Evolutionary conservation across 1,140 invertebrate species (phyloP).

Genomic region (Drosophila nasuta): DNA sequence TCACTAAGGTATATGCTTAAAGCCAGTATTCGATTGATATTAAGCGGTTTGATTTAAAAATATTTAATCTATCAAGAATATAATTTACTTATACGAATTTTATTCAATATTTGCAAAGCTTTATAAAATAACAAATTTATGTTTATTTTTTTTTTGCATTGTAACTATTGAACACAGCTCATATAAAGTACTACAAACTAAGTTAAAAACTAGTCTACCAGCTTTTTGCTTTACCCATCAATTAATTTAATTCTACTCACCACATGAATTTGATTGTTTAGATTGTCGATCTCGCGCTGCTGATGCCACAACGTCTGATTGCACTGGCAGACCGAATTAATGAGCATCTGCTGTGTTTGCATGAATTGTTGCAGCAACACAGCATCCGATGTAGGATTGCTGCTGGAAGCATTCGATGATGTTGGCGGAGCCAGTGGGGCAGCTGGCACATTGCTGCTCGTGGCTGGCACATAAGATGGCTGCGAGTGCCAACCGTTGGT

Average conservation of each 20-base stretch:
- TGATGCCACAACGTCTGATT: slow-evolving; percentile 88
- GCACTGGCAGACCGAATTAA: slow-evolving; percentile 87
- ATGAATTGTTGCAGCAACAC: slow-evolving; percentile 86
- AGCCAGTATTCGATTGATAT: too few relatives aligned
- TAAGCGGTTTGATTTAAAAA: too few relatives aligned
- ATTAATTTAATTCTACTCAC: slow-evolving; percentile 40
- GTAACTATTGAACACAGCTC: too few relatives aligned
- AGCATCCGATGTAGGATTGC: slow-evolving; percentile 54
- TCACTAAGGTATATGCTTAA: too few relatives aligned
- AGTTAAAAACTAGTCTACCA: too few relatives aligned
- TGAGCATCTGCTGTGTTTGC: slow-evolving; percentile 87
- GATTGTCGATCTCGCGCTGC: slow-evolving; percentile 86
- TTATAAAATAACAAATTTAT: too few relatives aligned
- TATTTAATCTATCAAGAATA: too few relatives aligned
- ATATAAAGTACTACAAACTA: too few relatives aligned
- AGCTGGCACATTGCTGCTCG: slow-evolving; percentile 31
- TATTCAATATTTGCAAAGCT: too few relatives aligned
- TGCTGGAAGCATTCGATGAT: slow-evolving; percentile 61
- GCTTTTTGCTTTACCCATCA: too few relatives aligned
- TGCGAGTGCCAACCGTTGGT: slow-evolving; percentile 56
- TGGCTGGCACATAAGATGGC: slow-evolving; percentile 45
- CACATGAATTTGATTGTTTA: slow-evolving; percentile 75
- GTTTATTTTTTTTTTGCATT: too few relatives aligned
- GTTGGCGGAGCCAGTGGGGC: slow-evolving; percentile 22
- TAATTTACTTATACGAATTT: too few relatives aligned